phyloP scores from a whole-genome alignment of 2,888 invertebrate species.

The Brachyptera risi region DNA sequence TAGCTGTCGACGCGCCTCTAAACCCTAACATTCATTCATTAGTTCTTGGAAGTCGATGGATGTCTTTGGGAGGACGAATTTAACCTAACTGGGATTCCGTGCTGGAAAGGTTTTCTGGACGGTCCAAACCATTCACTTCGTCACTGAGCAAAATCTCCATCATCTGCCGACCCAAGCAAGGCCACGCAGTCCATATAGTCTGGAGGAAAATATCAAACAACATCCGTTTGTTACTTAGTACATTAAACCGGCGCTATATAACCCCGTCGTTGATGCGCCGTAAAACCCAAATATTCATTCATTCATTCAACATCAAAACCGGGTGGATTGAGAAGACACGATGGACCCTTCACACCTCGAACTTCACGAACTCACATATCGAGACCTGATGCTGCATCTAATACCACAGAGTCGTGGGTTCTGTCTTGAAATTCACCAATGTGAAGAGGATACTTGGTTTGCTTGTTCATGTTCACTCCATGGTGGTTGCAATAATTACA shows the following conservation, averaged over 20 bases:
- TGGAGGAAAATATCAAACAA: no score
- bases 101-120: background rate
- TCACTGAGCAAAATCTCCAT: no score
- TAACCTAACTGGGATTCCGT: background rate
- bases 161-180: background rate
- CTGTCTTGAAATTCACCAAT: constrained; percentile 1
- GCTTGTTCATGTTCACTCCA: background rate
- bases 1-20: no score
- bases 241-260: no score
- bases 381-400: background rate
- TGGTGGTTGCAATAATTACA: background rate
- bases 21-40: no score
- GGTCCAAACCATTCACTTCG: no score
- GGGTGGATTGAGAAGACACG: no score
- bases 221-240: no score
- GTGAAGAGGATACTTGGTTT: background rate
- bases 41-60: constrained; percentile 13
- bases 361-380: background rate
- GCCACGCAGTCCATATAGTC: background rate
- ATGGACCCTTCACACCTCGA: background rate
- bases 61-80: background rate
- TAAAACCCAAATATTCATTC: no score
- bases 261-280: no score
- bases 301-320: no score
- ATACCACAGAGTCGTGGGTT: no score